A percentile compares a stretch with the other conserved stretches of the same genome.
Evolutionary conservation across 2,797 vertebrate genomes (phyloP).

Genomic region (Phylloscopus collybita): DNA sequence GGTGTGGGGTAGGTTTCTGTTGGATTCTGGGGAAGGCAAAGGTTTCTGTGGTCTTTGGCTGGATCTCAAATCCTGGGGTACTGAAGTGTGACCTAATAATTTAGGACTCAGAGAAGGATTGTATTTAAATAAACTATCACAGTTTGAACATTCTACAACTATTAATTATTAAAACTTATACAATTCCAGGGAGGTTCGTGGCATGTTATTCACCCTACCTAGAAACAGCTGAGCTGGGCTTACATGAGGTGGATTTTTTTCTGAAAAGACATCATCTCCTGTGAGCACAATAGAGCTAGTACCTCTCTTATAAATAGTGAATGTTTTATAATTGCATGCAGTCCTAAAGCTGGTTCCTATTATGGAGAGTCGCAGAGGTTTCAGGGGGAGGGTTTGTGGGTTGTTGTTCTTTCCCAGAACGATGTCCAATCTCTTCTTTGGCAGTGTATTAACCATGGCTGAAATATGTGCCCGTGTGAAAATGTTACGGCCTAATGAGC

Average conservation of each 20-base stretch:
- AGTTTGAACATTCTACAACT: constrained; percentile 28
- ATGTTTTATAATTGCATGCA: constrained; percentile 57
- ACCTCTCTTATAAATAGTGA: constrained; percentile 51
- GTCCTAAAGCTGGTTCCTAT: constrained; percentile 67
- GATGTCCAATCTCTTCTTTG: constrained; percentile 9
- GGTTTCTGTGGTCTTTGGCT: constrained; percentile 59
- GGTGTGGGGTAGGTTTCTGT: background rate
- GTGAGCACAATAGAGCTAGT: constrained; percentile 51
- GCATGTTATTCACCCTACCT: constrained; percentile 10
- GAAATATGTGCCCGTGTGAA: constrained; percentile 45
- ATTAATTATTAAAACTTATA: constrained; percentile 61
- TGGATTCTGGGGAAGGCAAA: constrained; percentile 38
- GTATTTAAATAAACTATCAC: constrained; percentile 61
- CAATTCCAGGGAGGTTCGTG: constrained; percentile 24
- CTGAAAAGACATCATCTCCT: constrained; percentile 41
- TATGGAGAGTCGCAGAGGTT: constrained; percentile 29
- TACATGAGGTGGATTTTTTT: constrained; percentile 10
- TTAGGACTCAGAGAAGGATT: constrained; percentile 19
- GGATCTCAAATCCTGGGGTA: constrained; percentile 53
- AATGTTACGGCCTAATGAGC: background rate
- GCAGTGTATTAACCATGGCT: constrained; percentile 9
- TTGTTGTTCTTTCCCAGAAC: constrained; percentile 54
- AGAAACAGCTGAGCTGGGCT: constrained; percentile 62
- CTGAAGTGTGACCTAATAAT: constrained; percentile 64
- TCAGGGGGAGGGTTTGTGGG: constrained; percentile 6